These are phyloP conservation scores for Zaprionus inermis DNA, from an alignment of 1,140 invertebrate species.

Conservation along the genomic window DNA sequence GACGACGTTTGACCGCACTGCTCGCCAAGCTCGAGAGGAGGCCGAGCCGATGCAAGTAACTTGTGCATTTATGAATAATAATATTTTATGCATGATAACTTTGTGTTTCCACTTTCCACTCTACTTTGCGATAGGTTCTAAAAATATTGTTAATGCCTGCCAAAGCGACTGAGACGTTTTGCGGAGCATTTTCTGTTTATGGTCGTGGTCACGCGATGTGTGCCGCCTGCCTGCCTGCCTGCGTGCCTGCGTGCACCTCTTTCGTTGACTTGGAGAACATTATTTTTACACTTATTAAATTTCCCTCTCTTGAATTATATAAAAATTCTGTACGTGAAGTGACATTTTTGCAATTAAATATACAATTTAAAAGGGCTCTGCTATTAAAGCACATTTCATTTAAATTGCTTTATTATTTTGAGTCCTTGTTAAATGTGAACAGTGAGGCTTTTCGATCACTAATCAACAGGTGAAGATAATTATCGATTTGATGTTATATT, in stretches of 20 bases:
- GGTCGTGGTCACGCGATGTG: conserved; percentile 71
- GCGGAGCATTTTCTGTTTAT: conserved; percentile 79
- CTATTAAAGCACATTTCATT: background rate
- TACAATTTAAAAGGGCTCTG: background rate
- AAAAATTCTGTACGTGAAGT: conserved; percentile 6
- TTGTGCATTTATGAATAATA: conserved; percentile 77
- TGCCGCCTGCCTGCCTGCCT: conserved; percentile 23
- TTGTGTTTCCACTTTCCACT: conserved; percentile 47
- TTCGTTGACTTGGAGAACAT: conserved; percentile 32
- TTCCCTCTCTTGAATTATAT: conserved; percentile 19
- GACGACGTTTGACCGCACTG: conserved; percentile 18
- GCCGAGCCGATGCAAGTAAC: conserved; percentile 57
- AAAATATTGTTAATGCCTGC: conserved; percentile 59
- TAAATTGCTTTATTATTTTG: conserved; percentile 2
- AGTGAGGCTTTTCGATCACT: background rate
- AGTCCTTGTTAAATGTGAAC: background rate
- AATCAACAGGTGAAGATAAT: background rate
- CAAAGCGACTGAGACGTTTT: conserved; percentile 78
- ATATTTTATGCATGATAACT: conserved; percentile 76
- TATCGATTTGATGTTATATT: background rate
- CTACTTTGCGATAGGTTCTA: conserved; percentile 49
- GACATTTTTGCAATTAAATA: conserved; percentile 17
- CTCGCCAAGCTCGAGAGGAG: conserved; percentile 7
- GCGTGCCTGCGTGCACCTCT: conserved; percentile 37
- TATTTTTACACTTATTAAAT: conserved; percentile 35